phyloP scores from a whole-genome alignment of 1,140 invertebrate genomes.

The Steinernema khuongi region DNA sequence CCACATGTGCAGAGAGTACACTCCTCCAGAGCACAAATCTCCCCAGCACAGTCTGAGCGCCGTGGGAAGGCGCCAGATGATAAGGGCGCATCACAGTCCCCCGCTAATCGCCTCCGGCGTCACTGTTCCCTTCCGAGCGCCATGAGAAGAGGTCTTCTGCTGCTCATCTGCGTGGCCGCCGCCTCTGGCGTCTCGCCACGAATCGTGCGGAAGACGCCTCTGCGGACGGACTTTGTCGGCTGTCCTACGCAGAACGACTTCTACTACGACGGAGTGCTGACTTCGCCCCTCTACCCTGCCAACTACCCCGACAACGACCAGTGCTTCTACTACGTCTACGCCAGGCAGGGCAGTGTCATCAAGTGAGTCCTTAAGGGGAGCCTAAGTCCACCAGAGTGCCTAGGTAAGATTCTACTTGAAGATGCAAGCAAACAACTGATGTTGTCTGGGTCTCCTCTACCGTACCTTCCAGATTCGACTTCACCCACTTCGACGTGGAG shows the following conservation, averaged over 20 bases:
- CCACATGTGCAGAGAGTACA: no score
- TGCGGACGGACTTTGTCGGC: slow-evolving; percentile 23
- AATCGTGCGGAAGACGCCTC: neutral
- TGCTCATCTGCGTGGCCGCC: no score
- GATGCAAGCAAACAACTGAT: neutral
- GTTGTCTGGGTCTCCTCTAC: no score
- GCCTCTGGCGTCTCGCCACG: no score
- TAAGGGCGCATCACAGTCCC: no score
- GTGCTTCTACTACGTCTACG: slow-evolving; percentile 34
- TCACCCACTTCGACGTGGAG: slow-evolving; percentile 30
- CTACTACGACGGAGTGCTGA: slow-evolving; percentile 33
- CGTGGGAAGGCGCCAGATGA: no score
- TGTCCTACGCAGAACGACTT: slow-evolving; percentile 34
- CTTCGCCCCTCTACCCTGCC: slow-evolving; percentile 28
- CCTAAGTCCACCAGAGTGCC: neutral
- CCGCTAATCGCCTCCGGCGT: no score
- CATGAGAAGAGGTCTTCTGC: no score
- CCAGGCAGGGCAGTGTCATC: slow-evolving; percentile 27
- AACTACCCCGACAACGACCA: slow-evolving; percentile 34
- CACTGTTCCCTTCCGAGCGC: no score
- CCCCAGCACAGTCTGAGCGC: no score
- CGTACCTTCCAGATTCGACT: slow-evolving; percentile 30
- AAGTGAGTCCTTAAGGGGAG: slow-evolving; percentile 4
- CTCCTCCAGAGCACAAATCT: no score
- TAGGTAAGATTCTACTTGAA: neutral